Base-by-base conservation (phyloP, 35 echinoderm and acorn worm genomes). In the Hemicentrotus pulcherrimus region DNA sequence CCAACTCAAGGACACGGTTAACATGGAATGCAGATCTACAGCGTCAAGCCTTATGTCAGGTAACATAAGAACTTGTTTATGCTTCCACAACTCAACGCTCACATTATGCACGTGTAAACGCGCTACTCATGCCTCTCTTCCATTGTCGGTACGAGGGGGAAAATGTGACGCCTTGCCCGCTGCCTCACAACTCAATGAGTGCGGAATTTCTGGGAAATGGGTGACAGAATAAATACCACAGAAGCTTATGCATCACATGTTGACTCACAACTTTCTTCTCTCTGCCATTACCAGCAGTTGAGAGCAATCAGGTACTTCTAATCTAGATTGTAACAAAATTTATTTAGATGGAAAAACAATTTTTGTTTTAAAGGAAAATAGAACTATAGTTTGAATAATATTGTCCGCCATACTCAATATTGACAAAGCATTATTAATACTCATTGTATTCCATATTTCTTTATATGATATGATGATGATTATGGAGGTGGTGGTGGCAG, bases 1-100 rank as follows among this genome's bases (percentile, higher is more conserved):
- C 19, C 65, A 78, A 78, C 65, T 78, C 65, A 78, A 78, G 65
- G 65, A 78, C 65, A n/a, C 15, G 4, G 28, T 78, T 11, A 78
- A 78, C 65, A 78, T 78, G 65, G 65, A 78, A 78, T 78, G 65
- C 65, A 4, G 24, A 78, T 59, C 52, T 59, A 78, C 65, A 78
- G 65, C 65, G 28, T 78, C 65, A 78, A 78, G 65, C n/a, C 65
- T 18, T 28, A n/a, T 78, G 65, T 78, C 65, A 78, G 65, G 65
- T 78, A 78, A 78, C 65, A 78, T 78, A 78, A 78, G 65, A 78
- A 78, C 65, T 78, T 78, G 65, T 78, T 78, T 78, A 78, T 22
- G 65, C 65, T 78, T 78, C 65, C 22, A 78, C 65, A 78, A 78
- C 65, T 78, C 65, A 78, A 78, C 28, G 65, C 65, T 78, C 65